Conservation (phyloP, 53 echinoderm and acorn worm species). For the Apostichopus leukothele region DNA sequence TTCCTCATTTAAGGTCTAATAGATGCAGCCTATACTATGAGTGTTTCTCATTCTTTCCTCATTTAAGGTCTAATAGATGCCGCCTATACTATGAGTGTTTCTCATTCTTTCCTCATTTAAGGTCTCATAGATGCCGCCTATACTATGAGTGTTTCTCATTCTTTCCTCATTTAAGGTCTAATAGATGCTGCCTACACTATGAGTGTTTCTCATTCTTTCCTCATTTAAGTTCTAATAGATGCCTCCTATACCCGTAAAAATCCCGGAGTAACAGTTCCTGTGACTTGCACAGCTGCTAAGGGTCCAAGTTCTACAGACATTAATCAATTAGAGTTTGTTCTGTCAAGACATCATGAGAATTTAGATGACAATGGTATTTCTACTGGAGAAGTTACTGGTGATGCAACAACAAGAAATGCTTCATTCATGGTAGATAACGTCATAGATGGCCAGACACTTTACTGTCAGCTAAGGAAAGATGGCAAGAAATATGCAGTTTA, state of each 20-base stretch:
- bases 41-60: no score
- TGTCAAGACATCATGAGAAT: neutral
- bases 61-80: no score
- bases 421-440: neutral
- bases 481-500: neutral
- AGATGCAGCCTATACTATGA: neutral
- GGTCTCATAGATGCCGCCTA: neutral
- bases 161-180: no score
- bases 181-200: no score
- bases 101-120: no score
- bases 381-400: neutral
- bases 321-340: neutral
- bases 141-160: no score
- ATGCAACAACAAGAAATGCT: neutral
- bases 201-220: no score
- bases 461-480: slow-evolving; percentile 1
- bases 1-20: neutral
- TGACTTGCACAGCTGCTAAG: neutral
- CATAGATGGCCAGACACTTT: neutral
- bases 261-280: neutral
- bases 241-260: neutral
- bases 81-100: no score
- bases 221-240: neutral
- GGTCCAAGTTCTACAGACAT: neutral
- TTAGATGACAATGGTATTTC: neutral